Conservation (phyloP, 1,140 invertebrate genomes). For the Bombyx mandarina region DNA sequence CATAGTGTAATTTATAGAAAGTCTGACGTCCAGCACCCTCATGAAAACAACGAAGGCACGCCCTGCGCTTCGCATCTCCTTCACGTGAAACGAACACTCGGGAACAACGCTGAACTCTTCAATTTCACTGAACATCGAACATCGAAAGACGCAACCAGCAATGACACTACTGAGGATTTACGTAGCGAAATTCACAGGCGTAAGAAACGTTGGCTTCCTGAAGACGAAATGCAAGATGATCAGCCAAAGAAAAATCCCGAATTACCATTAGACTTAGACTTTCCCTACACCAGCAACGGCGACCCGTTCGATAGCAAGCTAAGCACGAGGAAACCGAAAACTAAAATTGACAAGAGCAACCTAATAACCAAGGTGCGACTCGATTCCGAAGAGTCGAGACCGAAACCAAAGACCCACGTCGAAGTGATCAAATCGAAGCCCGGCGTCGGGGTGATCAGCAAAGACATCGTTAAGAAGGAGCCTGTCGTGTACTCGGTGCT, state of each 20-base stretch:
- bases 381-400: constrained; percentile 71
- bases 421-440: constrained; percentile 75
- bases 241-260: constrained; percentile 73
- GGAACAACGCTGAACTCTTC: constrained; percentile 50
- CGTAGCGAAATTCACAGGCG: constrained; percentile 52
- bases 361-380: constrained; percentile 64
- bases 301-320: constrained; percentile 65
- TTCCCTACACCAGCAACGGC: constrained; percentile 74
- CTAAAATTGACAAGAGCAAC: constrained; percentile 67
- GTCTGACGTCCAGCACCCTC: constrained; percentile 83
- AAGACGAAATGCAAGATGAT: constrained; percentile 70
- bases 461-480: constrained; percentile 65
- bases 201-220: constrained; percentile 67
- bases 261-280: constrained; percentile 74
- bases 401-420: constrained; percentile 75
- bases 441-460: constrained; percentile 67
- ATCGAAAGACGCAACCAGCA: constrained; percentile 27
- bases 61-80: constrained; percentile 74
- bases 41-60: constrained; percentile 36
- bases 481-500: constrained; percentile 61
- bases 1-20: constrained; percentile 89
- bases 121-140: constrained; percentile 43
- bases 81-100: constrained; percentile 63
- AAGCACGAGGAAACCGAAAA: constrained; percentile 64
- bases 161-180: constrained; percentile 45